Base-by-base conservation (phyloP, 2,888 invertebrate species). In the Magallana nippona region DNA sequence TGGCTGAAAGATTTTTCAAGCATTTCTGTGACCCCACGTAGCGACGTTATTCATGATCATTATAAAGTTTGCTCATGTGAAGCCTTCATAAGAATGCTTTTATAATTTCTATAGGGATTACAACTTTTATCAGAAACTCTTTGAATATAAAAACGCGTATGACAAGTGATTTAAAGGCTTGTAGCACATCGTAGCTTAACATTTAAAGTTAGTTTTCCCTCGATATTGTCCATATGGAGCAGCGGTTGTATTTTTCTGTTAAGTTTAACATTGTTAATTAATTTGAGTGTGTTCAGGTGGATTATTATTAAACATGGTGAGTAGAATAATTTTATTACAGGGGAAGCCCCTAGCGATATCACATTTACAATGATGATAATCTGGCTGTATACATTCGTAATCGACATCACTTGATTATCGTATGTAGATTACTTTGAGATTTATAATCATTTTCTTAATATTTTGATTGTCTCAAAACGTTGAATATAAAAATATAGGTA, bases 31-130 rank as follows among this genome's bases (percentile, higher is more conserved):
- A 71, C 32, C 71, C 71, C 71, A 71, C 71, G 71, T 71, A 71
- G 71, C 71, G 71, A 71, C 71, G 71, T 71, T 71, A 71, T 71
- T 71, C 71, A 13, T 19, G 32, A 32, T 71, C 71, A 71, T 71
- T 27, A 71, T 27, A 71, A 27, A 27, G 71, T 71, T 71, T 71
- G 71, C 32, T 71, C 71, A 71, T 71, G 71, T 71, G 71, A 71
- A 71, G 22, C 11, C 62, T 62, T 62, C 62, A 0, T 10, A 62
- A 62, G 32, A 27, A 71, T 32, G 32, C 71, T 15, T 71, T 63
- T 71, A 22, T 71, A 32, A 71, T 71, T 71, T 22, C 22, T 71
- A 27, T 13, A 60, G 71, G 71, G 71, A 71, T 71, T 19, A 71
- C 32, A 71, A 2, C 15, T 3, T 19, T 11, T 71, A 71, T 71